Conservation (phyloP, 2,113 vertebrate genomes). For the Ictalurus furcatus region DNA sequence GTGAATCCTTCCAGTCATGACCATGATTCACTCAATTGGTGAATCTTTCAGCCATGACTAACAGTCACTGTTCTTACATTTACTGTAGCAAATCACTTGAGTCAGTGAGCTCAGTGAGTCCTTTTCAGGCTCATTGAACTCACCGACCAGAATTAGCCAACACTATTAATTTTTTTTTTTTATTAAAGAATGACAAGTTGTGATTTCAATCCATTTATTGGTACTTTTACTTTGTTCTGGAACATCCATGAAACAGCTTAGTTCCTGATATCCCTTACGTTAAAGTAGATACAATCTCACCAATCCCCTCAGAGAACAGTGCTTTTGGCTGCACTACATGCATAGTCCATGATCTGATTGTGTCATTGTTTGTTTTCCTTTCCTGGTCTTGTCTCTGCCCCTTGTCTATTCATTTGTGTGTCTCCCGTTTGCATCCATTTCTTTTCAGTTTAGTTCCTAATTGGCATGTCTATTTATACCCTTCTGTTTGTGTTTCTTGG, state of each 20-base stretch:
- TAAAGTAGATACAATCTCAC: not conserved
- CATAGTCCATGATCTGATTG: not conserved
- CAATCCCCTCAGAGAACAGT: not conserved
- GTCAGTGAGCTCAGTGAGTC: not conserved
- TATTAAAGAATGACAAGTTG: not conserved
- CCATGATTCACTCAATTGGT: not conserved
- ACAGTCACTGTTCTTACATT: too few relatives aligned
- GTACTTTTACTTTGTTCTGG: not conserved
- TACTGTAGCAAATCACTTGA: not conserved
- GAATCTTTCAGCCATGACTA: too few relatives aligned
- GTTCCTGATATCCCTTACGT: not conserved
- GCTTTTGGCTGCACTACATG: not conserved
- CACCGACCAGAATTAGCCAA: not conserved
- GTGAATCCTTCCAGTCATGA: not conserved
- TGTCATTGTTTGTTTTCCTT: not conserved
- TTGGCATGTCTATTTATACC: not conserved
- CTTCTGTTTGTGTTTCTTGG: not conserved
- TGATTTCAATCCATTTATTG: not conserved
- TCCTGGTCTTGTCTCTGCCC: not conserved
- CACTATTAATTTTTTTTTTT: not conserved
- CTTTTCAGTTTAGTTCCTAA: not conserved
- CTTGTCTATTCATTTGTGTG: not conserved
- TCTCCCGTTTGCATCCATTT: not conserved
- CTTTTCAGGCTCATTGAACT: not conserved
- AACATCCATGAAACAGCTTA: not conserved